These are phyloP conservation scores for Choreutis nemorana DNA, from an alignment of 2,888 invertebrate genomes.

Conservation along the genomic window DNA sequence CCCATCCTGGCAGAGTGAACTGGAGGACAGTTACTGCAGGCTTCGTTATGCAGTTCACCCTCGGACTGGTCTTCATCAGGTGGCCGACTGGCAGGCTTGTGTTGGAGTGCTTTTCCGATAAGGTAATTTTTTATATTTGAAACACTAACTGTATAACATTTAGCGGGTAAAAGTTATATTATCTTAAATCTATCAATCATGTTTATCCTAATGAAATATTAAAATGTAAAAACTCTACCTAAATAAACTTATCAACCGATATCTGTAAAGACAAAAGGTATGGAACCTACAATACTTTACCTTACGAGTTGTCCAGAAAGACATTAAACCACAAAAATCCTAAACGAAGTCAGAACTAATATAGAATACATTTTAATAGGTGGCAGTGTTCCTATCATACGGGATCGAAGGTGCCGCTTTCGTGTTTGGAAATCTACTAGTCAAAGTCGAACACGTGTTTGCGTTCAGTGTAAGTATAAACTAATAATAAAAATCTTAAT, in stretches of 20 bases:
- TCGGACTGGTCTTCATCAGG: conserved; percentile 86
- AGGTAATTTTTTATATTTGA: conserved; percentile 62
- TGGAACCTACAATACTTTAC: no score
- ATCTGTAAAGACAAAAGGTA: no score
- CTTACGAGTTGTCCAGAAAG: no score
- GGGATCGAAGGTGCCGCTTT: conserved; percentile 83
- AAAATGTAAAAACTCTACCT: no score
- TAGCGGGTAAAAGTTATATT: no score
- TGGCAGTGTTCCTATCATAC: conserved; percentile 80
- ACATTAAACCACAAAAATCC: no score
- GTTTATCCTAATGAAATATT: no score
- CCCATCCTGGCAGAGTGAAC: conserved; percentile 63
- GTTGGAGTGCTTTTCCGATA: conserved; percentile 72
- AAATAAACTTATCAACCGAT: no score
- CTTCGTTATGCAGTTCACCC: conserved; percentile 80
- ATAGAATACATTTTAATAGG: conserved; percentile 27
- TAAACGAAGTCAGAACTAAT: no score
- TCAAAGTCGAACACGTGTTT: conserved; percentile 71
- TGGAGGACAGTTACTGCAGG: conserved; percentile 87
- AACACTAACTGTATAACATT: no score
- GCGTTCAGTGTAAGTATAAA: conserved; percentile 79
- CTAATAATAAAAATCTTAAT: no score
- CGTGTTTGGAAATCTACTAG: conserved; percentile 79
- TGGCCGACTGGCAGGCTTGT: conserved; percentile 81
- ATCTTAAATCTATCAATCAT: no score